Evolutionary conservation across 2,888 invertebrate species (phyloP).

Genomic region (Synergus japonicus): DNA sequence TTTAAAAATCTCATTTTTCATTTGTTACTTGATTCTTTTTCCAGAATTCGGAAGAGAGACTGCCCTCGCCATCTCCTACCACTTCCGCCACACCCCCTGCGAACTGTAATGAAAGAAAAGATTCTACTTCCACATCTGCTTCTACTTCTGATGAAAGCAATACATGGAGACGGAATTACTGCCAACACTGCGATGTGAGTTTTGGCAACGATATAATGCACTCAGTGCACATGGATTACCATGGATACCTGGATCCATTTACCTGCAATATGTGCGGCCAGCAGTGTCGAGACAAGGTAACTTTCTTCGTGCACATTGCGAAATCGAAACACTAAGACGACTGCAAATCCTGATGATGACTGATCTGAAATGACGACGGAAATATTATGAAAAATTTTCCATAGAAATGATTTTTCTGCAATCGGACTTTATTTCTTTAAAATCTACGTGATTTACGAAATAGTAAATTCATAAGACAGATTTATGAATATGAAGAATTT

Average conservation of each 20-base stretch:
- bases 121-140: background rate
- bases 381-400: too few relatives aligned
- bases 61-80: background rate
- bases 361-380: too few relatives aligned
- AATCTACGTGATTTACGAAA: too few relatives aligned
- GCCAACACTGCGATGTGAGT: slow-evolving; percentile 92
- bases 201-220: slow-evolving; percentile 94
- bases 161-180: slow-evolving; percentile 79
- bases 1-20: background rate
- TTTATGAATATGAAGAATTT: too few relatives aligned
- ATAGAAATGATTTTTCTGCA: too few relatives aligned
- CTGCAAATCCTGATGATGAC: too few relatives aligned
- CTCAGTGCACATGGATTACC: slow-evolving; percentile 98
- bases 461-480: too few relatives aligned
- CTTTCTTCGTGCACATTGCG: slow-evolving; percentile 93
- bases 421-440: too few relatives aligned
- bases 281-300: slow-evolving; percentile 88
- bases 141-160: slow-evolving; percentile 19
- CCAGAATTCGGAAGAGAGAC: background rate
- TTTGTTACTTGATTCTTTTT: background rate
- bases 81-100: too few relatives aligned
- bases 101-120: background rate
- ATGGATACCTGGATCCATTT: slow-evolving; percentile 94
- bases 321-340: slow-evolving; percentile 71
- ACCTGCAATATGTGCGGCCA: slow-evolving; percentile 98